These are phyloP conservation scores for Pseudomugil tenellus DNA, from an alignment of 2,797 vertebrate species.

Conservation along the genomic window DNA sequence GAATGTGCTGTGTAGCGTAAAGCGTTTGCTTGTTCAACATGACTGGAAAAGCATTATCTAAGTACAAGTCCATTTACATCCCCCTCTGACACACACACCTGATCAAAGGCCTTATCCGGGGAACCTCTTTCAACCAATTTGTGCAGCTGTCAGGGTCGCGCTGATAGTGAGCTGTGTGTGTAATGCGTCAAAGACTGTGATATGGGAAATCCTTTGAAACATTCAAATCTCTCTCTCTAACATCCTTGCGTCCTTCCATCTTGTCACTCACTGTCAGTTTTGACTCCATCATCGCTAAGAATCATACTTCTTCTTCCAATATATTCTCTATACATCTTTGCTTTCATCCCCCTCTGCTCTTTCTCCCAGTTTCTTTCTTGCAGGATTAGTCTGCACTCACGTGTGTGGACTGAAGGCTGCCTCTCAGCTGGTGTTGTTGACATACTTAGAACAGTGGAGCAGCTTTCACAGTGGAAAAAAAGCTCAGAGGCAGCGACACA, in stretches of 20 bases:
- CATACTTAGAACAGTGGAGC: slow-evolving; percentile 72
- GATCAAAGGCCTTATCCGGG: slow-evolving; percentile 76
- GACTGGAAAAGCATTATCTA: too few species aligned
- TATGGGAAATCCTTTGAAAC: slow-evolving; percentile 82
- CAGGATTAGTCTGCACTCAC: slow-evolving; percentile 67
- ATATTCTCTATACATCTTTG: slow-evolving; percentile 21
- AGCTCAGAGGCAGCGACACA: slow-evolving; percentile 65
- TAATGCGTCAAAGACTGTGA: slow-evolving; percentile 80
- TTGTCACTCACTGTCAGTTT: slow-evolving; percentile 52
- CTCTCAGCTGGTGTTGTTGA: slow-evolving; percentile 78
- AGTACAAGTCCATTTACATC: too few species aligned
- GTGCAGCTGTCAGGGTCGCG: slow-evolving; percentile 80
- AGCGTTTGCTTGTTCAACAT: too few species aligned
- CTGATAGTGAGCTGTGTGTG: slow-evolving; percentile 77
- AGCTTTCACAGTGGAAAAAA: slow-evolving; percentile 63
- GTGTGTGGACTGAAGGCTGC: slow-evolving; percentile 72
- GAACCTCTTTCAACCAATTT: slow-evolving; percentile 83
- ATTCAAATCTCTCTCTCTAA: slow-evolving; percentile 65
- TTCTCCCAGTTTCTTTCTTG: slow-evolving; percentile 39
- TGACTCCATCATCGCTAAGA: slow-evolving; percentile 44
- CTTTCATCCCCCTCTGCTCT: slow-evolving; percentile 11
- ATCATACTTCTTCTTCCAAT: slow-evolving; percentile 54
- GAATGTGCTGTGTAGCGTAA: too few species aligned
- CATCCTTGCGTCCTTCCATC: slow-evolving; percentile 14
- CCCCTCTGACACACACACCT: slow-evolving; percentile 51